phyloP scores from a whole-genome alignment of 2,113 vertebrate species.

The Microtus richardsoni region DNA sequence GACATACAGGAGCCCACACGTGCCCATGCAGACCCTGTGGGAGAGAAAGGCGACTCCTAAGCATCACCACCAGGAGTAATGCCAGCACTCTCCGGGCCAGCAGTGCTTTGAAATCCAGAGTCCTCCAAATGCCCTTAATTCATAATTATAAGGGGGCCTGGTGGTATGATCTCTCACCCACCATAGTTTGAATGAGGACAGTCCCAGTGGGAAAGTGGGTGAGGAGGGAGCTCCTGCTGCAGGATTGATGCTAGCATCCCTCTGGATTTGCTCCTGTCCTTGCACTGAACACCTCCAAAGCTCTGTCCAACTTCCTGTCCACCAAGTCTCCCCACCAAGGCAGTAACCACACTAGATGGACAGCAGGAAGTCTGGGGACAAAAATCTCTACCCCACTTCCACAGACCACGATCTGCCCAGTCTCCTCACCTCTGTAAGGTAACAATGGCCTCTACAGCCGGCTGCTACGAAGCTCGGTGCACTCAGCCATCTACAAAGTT shows the following conservation, averaged over 20 bases:
- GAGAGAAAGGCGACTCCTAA: neutral
- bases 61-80: fast-evolving
- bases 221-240: fast-evolving
- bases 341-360: fast-evolving
- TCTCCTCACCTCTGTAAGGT: neutral
- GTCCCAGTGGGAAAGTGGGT: fast-evolving
- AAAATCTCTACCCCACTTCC: fast-evolving
- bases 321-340: fast-evolving
- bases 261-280: neutral
- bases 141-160: fast-evolving
- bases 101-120: fast-evolving
- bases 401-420: fast-evolving
- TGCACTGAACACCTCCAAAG: neutral
- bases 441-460: neutral
- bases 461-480: fast-evolving
- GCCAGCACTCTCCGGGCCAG: fast-evolving
- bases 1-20: fast-evolving
- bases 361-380: fast-evolving
- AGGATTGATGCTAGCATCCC: too few relatives aligned
- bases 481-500: neutral
- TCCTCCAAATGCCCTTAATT: neutral
- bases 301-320: fast-evolving
- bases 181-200: fast-evolving
- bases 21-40: neutral
- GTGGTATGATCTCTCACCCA: neutral